These are phyloP conservation scores for Hedya salicella DNA, from an alignment of 2,888 invertebrate species.

Conservation along the genomic window DNA sequence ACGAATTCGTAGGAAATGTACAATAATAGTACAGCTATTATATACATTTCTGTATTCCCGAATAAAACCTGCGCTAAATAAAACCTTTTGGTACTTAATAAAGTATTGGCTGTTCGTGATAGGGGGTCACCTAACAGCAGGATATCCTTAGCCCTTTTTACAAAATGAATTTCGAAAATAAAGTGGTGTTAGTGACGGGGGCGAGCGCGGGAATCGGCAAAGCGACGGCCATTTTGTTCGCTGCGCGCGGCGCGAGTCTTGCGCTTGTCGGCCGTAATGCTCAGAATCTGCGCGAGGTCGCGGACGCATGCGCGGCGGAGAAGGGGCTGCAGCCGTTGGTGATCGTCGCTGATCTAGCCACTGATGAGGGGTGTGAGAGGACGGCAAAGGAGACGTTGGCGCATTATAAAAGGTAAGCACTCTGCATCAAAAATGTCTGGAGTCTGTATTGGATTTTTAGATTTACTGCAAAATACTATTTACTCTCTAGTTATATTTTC, in stretches of 20 bases:
- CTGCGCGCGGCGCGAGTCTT: slow-evolving; percentile 12
- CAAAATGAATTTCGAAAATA: slow-evolving; percentile 19
- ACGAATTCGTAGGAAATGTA: too few relatives aligned
- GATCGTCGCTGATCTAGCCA: slow-evolving; percentile 58
- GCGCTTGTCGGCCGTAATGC: slow-evolving; percentile 19
- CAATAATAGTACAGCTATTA: too few relatives aligned
- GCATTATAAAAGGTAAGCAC: slow-evolving; percentile 58
- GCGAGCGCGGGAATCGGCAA: slow-evolving; percentile 23
- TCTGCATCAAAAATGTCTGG: too few relatives aligned
- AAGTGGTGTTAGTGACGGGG: slow-evolving; percentile 24
- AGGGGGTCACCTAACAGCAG: too few relatives aligned
- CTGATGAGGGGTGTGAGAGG: slow-evolving; percentile 59
- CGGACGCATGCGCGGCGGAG: slow-evolving; percentile 16
- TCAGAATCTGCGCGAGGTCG: slow-evolving; percentile 16
- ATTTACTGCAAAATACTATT: too few relatives aligned
- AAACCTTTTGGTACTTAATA: too few relatives aligned
- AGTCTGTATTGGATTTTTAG: too few relatives aligned
- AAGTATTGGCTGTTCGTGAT: too few relatives aligned
- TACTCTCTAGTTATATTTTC: too few relatives aligned
- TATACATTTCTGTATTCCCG: too few relatives aligned
- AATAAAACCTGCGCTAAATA: too few relatives aligned
- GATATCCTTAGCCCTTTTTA: too few relatives aligned
- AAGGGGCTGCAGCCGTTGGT: slow-evolving; percentile 48
- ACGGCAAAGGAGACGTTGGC: slow-evolving; percentile 54
- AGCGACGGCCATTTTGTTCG: slow-evolving; percentile 14